A percentile compares a stretch with the other conserved stretches of the same genome.
These are phyloP conservation scores for Diadophis punctatus DNA, from an alignment of 2,113 vertebrate species.

Conservation along the genomic window DNA sequence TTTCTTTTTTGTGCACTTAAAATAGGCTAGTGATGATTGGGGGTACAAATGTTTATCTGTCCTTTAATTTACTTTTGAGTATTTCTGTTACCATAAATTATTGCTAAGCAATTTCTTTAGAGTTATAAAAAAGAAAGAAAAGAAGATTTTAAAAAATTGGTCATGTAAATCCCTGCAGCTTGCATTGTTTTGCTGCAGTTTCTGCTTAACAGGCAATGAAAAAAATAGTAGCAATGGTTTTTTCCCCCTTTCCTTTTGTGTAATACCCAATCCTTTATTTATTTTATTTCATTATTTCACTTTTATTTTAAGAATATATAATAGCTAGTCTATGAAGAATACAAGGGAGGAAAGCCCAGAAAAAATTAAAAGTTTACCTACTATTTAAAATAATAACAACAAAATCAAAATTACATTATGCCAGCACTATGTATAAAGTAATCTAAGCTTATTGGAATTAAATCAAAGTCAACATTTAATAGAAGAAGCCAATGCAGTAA, in stretches of 20 bases:
- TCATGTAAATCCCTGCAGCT: not conserved
- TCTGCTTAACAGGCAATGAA: not conserved
- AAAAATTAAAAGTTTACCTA: not conserved
- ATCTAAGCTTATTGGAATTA: not conserved
- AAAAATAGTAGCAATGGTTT: not conserved
- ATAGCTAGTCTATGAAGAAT: not conserved
- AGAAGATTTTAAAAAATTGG: not conserved
- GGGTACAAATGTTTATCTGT: not conserved
- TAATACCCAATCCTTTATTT: not conserved
- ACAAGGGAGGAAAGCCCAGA: not conserved
- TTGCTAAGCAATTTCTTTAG: not conserved
- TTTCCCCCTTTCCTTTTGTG: not conserved
- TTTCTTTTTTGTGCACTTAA: not conserved
- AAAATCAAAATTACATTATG: not conserved
- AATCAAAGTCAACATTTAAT: not conserved
- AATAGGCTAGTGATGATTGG: not conserved
- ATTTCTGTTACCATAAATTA: not conserved
- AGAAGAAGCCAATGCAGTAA: not conserved
- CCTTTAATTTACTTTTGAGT: not conserved
- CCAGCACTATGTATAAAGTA: not conserved
- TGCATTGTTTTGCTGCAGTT: not conserved
- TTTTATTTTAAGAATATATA: not conserved
- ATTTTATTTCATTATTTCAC: not conserved
- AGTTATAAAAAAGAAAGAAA: not conserved
- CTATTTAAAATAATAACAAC: not conserved